Evolutionary conservation across 2,113 vertebrate species (phyloP), one percentile per base, ranked within the genome.

Genomic region (Chitala chitala): DNA sequence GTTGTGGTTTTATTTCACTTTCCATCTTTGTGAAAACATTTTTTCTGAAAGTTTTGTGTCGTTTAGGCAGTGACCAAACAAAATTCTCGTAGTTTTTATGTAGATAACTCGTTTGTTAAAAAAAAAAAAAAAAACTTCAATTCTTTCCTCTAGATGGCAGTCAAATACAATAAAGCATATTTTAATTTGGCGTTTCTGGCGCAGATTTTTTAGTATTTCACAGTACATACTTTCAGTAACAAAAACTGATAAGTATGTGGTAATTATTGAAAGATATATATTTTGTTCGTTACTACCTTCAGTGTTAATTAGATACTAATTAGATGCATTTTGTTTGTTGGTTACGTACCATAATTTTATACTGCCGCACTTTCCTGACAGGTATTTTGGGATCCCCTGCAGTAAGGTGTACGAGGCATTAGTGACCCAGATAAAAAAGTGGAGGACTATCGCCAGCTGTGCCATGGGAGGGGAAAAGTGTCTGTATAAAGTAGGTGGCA

Each of bases 371-470:
- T 72, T 15, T 36, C 42, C 56, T 50, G 44, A 7, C 79, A 92
- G 89, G 90, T 90, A 87, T 75, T 87, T 91, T 72, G 84, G 84
- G 7, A 72, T 89, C 5, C 71, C 88, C 1, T 92, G 90, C 77
- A 66, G 71, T 31, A 64, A 13, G 7, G 86, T 89, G 10, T 87
- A 81, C 73, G 65, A 84, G 50, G 78, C 81, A 2, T 78, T 92
- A 63, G 87, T 90, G 38, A 81, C 79, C 22, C 90, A 91, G 79
- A 90, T 92, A 48, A 86, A 86, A 68, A 83, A 81, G 59, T 90
- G 90, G 90, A 83, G 69, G 66, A 84, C 79, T 26, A 78, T 64
- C 44, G 72, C 79, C 10, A 76, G 83, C 68, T 92, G 90, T 77
- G 73, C 72, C 22, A 73, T 46, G 63, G 87, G 89, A 54, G 88